Evolutionary conservation across 2,888 invertebrate genomes (phyloP).

Genomic region (Patella ulyssiponensis): DNA sequence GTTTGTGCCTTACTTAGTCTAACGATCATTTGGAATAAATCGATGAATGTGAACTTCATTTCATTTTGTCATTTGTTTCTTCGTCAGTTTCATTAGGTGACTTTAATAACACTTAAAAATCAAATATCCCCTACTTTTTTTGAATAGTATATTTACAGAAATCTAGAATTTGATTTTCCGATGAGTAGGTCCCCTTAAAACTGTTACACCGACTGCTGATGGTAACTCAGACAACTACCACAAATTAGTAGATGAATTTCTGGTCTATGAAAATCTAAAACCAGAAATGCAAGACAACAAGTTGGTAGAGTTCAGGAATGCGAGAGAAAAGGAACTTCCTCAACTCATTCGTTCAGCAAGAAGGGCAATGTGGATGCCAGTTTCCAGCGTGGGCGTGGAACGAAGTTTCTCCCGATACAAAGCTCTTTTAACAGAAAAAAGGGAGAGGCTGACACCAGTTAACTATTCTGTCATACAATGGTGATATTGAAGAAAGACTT

Average conservation of each 20-base stretch:
- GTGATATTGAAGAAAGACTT: background rate
- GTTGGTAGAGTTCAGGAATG: background rate
- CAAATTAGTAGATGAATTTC: background rate
- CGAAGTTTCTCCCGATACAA: background rate
- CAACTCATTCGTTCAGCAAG: background rate
- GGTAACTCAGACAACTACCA: background rate
- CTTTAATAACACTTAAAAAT: no score
- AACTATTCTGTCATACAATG: background rate
- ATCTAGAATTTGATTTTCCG: no score
- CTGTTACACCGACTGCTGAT: no score
- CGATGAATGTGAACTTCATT: no score
- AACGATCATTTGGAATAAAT: no score
- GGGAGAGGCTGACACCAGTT: background rate
- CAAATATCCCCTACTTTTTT: no score
- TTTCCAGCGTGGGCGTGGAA: background rate
- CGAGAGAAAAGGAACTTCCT: background rate
- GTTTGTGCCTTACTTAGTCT: no score
- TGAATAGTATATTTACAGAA: no score
- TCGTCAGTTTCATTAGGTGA: no score
- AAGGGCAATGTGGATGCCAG: background rate
- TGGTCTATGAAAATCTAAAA: background rate
- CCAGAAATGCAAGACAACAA: background rate
- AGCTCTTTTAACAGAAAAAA: background rate
- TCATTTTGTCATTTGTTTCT: no score
- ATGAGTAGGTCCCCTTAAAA: no score